A percentile compares a stretch with the other conserved stretches of the same genome.
Evolutionary conservation across 2,888 invertebrate species (phyloP).

Genomic region (Cataglyphis rosenhaueri): DNA sequence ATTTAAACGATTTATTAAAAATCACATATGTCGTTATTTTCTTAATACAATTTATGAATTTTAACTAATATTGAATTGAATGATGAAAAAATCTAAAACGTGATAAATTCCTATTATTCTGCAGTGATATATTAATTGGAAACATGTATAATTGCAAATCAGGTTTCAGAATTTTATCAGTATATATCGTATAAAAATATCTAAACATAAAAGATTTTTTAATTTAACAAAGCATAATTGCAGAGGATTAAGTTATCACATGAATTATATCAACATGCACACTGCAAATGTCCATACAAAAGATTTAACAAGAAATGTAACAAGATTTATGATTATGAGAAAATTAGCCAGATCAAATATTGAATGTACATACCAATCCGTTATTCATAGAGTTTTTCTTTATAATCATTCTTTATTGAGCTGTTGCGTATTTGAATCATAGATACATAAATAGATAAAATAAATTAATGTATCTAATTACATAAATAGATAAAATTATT

Average conservation of each 20-base stretch:
- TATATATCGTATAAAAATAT: neutral
- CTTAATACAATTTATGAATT: neutral
- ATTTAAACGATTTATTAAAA: neutral
- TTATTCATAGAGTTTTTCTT: neutral
- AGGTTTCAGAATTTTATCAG: neutral
- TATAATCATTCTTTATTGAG: neutral
- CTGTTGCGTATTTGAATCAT: neutral
- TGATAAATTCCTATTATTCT: slow-evolving; percentile 20
- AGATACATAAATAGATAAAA: neutral
- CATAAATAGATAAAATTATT: neutral
- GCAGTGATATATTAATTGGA: neutral
- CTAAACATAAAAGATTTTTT: neutral
- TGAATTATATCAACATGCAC: neutral
- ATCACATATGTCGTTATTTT: neutral
- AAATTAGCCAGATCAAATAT: neutral
- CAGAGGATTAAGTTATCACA: neutral
- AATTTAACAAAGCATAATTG: neutral
- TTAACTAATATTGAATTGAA: neutral
- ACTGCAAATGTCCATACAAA: neutral
- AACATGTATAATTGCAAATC: neutral
- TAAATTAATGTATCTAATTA: neutral
- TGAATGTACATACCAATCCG: neutral
- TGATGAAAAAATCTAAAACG: neutral
- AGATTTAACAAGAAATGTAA: neutral
- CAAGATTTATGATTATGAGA: neutral